Percentiles rank a stretch among this genome's conserved stretches.
phyloP scores from a whole-genome alignment of 2,888 invertebrate genomes.

The Gnatocerus cornutus region DNA sequence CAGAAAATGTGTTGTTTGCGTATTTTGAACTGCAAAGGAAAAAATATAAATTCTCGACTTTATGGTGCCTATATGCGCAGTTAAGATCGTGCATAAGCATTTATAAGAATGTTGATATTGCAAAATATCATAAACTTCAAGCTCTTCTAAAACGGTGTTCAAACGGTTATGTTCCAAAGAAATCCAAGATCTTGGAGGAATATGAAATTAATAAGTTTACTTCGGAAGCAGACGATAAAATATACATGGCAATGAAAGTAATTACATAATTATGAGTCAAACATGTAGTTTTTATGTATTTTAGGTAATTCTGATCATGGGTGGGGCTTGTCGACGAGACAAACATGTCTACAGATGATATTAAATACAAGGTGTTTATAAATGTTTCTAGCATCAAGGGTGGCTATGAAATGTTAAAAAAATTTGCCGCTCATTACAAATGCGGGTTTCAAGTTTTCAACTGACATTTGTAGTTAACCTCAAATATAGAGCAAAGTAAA shows the following conservation, averaged over 20 bases:
- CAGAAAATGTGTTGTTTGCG: slow-evolving; percentile 45
- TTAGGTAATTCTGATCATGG: slow-evolving; percentile 22
- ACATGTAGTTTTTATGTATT: slow-evolving; percentile 12
- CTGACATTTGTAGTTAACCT: too few relatives aligned
- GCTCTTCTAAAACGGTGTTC: slow-evolving; percentile 35
- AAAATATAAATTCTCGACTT: slow-evolving; percentile 42
- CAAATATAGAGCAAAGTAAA: too few relatives aligned
- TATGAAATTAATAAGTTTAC: slow-evolving; percentile 36
- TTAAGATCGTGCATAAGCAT: slow-evolving; percentile 37
- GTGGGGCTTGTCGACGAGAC: slow-evolving; percentile 52
- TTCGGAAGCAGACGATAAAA: slow-evolving; percentile 35
- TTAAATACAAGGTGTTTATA: too few relatives aligned
- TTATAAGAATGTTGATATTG: slow-evolving; percentile 45
- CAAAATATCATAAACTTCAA: slow-evolving; percentile 44
- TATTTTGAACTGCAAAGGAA: slow-evolving; percentile 43
- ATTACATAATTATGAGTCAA: slow-evolving; percentile 26
- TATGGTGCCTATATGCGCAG: slow-evolving; percentile 46
- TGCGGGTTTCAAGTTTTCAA: too few relatives aligned
- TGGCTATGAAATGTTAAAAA: too few relatives aligned
- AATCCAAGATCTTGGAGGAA: slow-evolving; percentile 41
- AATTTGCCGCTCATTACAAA: too few relatives aligned
- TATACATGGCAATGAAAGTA: slow-evolving; percentile 45
- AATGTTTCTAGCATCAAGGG: too few relatives aligned
- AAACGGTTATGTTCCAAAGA: slow-evolving; percentile 43
- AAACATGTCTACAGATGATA: slow-evolving; percentile 50